phyloP scores from a whole-genome alignment of 35 echinoderm and acorn worm genomes.

The Apostichopus parvimensis region DNA sequence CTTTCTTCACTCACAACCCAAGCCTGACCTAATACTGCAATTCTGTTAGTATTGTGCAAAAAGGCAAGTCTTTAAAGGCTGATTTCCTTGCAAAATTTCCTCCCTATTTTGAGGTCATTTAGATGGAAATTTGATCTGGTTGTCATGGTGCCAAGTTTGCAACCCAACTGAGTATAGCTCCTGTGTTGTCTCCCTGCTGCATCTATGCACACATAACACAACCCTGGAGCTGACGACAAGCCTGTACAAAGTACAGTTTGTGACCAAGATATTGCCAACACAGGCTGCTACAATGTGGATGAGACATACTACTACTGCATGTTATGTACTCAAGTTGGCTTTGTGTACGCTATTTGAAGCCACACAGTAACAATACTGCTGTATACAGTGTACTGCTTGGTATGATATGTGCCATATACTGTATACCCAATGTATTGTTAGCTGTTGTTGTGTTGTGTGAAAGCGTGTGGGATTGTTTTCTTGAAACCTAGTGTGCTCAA shows the following conservation, averaged over 20 bases:
- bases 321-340: neutral
- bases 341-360: neutral
- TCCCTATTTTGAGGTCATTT: constrained; percentile 39
- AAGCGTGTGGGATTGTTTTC: neutral
- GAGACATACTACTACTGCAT: neutral
- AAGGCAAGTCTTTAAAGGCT: neutral
- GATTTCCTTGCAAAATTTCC: neutral
- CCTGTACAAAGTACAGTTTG: neutral
- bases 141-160: constrained; percentile 48
- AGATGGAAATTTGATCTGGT: constrained; percentile 39
- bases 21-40: neutral
- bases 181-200: neutral
- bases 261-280: neutral
- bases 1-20: neutral
- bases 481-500: neutral
- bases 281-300: neutral
- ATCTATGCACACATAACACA: neutral
- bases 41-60: neutral
- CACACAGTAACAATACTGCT: neutral
- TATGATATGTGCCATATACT: too few species aligned
- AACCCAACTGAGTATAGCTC: constrained; percentile 1
- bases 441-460: neutral
- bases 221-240: neutral
- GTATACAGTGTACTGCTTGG: neutral
- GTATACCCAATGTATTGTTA: neutral